Conservation (phyloP, 2,797 vertebrate species). For the Melanotaenia parkinsoni region DNA sequence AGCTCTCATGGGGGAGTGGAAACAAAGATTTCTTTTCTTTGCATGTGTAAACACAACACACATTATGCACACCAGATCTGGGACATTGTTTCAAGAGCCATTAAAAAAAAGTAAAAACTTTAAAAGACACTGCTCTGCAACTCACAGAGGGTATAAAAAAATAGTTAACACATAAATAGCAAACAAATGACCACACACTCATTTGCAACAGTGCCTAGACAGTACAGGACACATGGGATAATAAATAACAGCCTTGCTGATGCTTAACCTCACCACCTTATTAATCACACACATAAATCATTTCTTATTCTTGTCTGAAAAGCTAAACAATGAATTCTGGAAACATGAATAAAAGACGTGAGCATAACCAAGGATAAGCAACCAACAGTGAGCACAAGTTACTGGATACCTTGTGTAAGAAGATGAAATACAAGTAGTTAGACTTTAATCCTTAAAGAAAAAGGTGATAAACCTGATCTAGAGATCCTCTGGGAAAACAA, state of each 20-base stretch:
- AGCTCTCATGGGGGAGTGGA: conserved; percentile 59
- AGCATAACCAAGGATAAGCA: conserved; percentile 39
- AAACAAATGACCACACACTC: conserved; percentile 24
- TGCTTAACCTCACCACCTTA: conserved; percentile 14
- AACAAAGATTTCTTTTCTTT: conserved; percentile 80
- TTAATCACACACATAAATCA: conserved; percentile 28
- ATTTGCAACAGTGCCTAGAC: conserved; percentile 16
- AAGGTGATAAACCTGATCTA: conserved; percentile 49
- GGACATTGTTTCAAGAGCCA: conserved; percentile 59
- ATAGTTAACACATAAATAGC: conserved; percentile 16
- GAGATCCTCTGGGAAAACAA: conserved; percentile 37
- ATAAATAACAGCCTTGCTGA: conserved; percentile 20
- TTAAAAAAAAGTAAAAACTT: conserved; percentile 38
- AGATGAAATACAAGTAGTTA: conserved; percentile 52
- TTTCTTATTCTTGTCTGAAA: conserved; percentile 36
- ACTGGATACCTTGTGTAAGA: conserved; percentile 48
- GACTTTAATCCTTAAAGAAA: conserved; percentile 63
- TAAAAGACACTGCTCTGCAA: conserved; percentile 31
- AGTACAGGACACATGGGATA: conserved; percentile 11
- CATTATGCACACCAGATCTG: conserved; percentile 63
- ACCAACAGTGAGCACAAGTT: conserved; percentile 14
- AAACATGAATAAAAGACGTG: conserved; percentile 25
- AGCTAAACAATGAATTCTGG: conserved; percentile 17
- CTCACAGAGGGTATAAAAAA: conserved; percentile 33
- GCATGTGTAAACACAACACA: conserved; percentile 52